Percentiles rank a stretch among this genome's conserved stretches.
These are phyloP conservation scores for Cryptotermes secundus DNA, from an alignment of 1,140 invertebrate genomes.

Conservation along the genomic window DNA sequence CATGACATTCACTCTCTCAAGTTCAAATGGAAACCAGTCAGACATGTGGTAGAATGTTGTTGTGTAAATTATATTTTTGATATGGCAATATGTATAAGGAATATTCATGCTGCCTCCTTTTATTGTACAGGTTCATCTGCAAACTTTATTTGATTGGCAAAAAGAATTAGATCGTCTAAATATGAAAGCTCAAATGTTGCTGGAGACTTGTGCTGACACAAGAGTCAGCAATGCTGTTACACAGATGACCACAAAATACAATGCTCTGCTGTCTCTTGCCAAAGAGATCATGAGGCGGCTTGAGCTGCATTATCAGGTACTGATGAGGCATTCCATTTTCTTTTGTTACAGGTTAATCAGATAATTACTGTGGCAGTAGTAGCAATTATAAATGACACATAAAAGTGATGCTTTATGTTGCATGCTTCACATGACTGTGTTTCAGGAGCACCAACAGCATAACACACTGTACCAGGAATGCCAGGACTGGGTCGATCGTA, in stretches of 20 bases:
- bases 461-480: conserved; percentile 87
- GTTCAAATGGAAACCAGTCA: too few relatives aligned
- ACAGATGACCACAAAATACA: conserved; percentile 91
- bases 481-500: conserved; percentile 86
- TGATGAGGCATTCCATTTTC: neutral
- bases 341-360: too few relatives aligned
- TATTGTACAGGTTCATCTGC: conserved; percentile 66
- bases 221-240: conserved; percentile 91
- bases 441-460: conserved; percentile 82
- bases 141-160: conserved; percentile 92
- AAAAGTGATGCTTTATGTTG: too few relatives aligned
- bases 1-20: too few relatives aligned
- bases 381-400: too few relatives aligned
- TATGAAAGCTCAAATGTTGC: conserved; percentile 75
- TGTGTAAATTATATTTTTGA: too few relatives aligned
- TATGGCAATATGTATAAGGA: too few relatives aligned
- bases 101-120: conserved; percentile 20
- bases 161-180: conserved; percentile 88
- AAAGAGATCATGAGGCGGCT: conserved; percentile 91
- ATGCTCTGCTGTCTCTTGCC: conserved; percentile 83
- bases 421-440: neutral
- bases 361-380: too few relatives aligned
- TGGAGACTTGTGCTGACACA: conserved; percentile 91
- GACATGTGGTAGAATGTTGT: too few relatives aligned
- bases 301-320: conserved; percentile 84